Percentiles rank a stretch among this genome's conserved stretches.
phyloP scores from a whole-genome alignment of 2,797 vertebrate species.

The Denticeps clupeoides region DNA sequence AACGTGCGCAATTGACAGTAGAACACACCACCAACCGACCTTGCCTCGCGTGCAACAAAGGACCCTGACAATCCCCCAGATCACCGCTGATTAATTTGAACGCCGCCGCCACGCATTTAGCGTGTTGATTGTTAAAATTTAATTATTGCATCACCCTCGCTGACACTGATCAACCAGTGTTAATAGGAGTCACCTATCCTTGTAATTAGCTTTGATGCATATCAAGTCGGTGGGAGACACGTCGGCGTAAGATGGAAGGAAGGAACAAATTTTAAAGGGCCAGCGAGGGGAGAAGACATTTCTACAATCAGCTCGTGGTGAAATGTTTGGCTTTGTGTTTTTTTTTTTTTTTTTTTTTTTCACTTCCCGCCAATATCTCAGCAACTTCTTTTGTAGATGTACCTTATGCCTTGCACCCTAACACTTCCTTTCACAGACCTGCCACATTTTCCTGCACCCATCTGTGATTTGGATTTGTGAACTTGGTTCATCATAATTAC shows the following conservation, averaged over 20 bases:
- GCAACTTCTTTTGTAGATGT: too few relatives aligned
- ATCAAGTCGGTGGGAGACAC: constrained; percentile 15
- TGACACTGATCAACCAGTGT: constrained; percentile 37
- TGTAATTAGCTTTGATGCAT: constrained; percentile 38
- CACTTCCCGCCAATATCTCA: too few relatives aligned
- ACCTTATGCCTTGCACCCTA: too few relatives aligned
- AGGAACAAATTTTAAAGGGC: not conserved
- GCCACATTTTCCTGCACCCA: too few relatives aligned
- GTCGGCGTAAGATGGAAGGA: not conserved
- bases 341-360: too few relatives aligned
- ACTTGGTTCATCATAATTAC: too few relatives aligned
- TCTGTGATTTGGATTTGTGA: too few relatives aligned
- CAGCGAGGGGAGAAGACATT: constrained; percentile 3
- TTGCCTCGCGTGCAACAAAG: not conserved
- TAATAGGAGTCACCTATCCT: constrained; percentile 34
- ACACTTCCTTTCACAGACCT: too few relatives aligned
- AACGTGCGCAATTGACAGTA: not conserved
- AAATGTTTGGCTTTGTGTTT: too few relatives aligned
- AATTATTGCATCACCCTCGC: constrained; percentile 33
- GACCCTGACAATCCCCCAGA: constrained; percentile 3
- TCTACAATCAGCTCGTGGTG: too few relatives aligned
- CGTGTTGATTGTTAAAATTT: constrained; percentile 38
- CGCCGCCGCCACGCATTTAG: constrained; percentile 28
- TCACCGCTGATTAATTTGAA: constrained; percentile 30
- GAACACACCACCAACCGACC: not conserved